Base-by-base conservation (phyloP, 2,888 invertebrate genomes). In the Epistrophella euchroma region DNA sequence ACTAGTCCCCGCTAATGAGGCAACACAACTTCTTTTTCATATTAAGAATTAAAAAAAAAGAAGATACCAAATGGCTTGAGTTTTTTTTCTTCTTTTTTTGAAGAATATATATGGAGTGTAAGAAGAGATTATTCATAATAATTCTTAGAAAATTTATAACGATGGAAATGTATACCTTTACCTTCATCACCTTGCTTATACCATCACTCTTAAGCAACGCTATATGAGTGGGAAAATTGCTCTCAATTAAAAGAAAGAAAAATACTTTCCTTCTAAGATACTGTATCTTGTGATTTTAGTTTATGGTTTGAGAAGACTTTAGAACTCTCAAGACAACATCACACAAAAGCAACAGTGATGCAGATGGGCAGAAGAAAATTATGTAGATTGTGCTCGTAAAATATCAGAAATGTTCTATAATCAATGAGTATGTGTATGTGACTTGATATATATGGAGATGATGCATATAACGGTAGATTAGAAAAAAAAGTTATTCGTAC, bases 1-100 rank as follows among this genome's bases (percentile, higher is more conserved):
- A 70, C 73, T 60, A 56, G 83, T 56, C 45, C 10, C 43, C 58
- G 56, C 84, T 84, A 84, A 84, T 84, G 84, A 84, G 84, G 79
- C 64, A 75, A 72, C 79, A 75, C 79, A 75, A 79, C 64, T 56
- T 74, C 56, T 64, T 55, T 50, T 64, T 28, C 25, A 52, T 64
- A 25, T 22, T 19, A 35, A 32, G 7, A 25, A 17, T 32, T 13
- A 17, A 64, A 10, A 64, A 50, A 50, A 35, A 15, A 50, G 22
- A 40, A 66, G 56, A 84, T 78, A 83, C 11, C 56, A 50, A 74
- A 64, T 35, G 17, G 40, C 70, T 70, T 62, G 45, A 45, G 40
- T 76, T 40, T 22, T n/a, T n/a, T n/a, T n/a, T n/a, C n/a, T n/a
- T n/a, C n/a, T n/a, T n/a, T n/a, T n/a, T n/a, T n/a, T 62, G 11